Conservation (phyloP, 2,888 invertebrate genomes). For the Drepana falcataria region DNA sequence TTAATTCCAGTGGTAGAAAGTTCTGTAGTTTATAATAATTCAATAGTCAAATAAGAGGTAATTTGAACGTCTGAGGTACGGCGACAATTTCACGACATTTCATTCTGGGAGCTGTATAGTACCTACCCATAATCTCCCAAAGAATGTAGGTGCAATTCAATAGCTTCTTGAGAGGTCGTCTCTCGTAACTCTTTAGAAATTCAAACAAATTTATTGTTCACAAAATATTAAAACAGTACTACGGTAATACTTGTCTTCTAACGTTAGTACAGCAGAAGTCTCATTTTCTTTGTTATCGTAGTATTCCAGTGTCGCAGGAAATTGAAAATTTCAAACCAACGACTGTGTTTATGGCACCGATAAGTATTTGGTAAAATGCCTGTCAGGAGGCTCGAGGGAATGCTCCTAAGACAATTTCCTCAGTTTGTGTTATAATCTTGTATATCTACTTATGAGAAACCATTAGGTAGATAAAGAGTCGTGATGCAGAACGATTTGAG, state of each 20-base stretch:
- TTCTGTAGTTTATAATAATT: no score
- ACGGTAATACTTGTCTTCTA: background rate
- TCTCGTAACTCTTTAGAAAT: no score
- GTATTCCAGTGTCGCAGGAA: background rate
- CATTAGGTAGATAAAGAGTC: background rate
- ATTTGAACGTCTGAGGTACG: no score
- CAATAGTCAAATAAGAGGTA: no score
- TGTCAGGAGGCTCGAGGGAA: background rate
- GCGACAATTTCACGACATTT: no score
- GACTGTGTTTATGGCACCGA: background rate
- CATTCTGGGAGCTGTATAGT: no score
- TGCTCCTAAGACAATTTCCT: background rate
- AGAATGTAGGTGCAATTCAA: no score
- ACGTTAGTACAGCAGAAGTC: background rate
- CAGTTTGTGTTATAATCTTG: background rate
- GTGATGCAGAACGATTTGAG: no score
- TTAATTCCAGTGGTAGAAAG: no score
- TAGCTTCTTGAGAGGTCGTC: no score
- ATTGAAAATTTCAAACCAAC: constrained; percentile 4
- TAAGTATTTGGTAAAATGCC: background rate
- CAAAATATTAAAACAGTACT: background rate
- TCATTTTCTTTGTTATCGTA: background rate
- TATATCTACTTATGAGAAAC: background rate
- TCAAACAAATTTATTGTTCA: no score
- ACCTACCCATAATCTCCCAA: no score